Base-by-base conservation (phyloP, 2,888 invertebrate species). In the Ischnus inquisitorius region DNA sequence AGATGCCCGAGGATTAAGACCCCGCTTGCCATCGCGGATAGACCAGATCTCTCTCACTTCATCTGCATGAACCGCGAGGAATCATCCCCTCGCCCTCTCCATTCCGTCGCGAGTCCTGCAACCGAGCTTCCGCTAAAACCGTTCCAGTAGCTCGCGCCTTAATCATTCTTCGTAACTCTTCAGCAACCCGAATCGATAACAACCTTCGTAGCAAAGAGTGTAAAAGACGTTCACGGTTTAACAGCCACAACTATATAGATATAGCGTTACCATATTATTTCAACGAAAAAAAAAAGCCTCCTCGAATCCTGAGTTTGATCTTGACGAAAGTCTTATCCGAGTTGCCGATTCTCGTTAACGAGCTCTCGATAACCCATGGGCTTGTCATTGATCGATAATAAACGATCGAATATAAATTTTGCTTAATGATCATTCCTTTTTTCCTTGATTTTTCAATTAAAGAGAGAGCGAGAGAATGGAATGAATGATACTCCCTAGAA, bases 1-100 rank as follows among this genome's bases (percentile, higher is more conserved):
- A 83, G 85, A 84, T 84, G 54, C 54, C 77, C 60, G 74, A 75
- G 85, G 86, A 86, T 86, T 88, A 87, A 82, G 80, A 87, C 79
- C 71, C 65, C 43, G 43, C 48, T 74, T 69, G 77, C 78, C 57
- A 41, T 19, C 54, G 22, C 64, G 69, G 67, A 69, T 34, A 64
- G 75, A 48, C 69, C 65, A 64, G 69, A 81, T 81, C 54, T 22
- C 54, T 22, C 54, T 54, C 54, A 54, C 19, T 54, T 54, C 54
- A 54, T 54, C 54, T 54, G 54, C 54, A 54, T 54, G 54, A 54
- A 54, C 54, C 54, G 19, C 54, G 57, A 65, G 72, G 54, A 25
- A 62, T 62, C 34, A 34, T 25, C 62, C 34, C 25, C 14, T 54
- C 6, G 8, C n/a, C n/a, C 2, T 48, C 54, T 51, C 48, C 22